Evolutionary conservation across 2,888 invertebrate species (phyloP), one percentile per base, ranked within the genome.

Genomic region (Acrobeloides nanus): DNA sequence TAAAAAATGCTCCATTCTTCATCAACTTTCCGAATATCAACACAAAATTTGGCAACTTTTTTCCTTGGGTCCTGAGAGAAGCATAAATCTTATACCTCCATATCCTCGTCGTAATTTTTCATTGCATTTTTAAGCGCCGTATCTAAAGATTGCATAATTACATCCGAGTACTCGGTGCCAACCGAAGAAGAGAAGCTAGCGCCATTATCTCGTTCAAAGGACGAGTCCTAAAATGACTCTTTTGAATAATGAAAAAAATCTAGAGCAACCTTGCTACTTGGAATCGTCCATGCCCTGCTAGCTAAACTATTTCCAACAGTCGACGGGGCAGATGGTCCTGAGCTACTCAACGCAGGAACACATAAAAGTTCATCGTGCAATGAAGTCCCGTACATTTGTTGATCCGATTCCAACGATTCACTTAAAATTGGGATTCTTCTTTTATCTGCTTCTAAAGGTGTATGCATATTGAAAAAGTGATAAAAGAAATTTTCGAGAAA

Each of bases 321-420:
- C 34, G 38, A 45, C 8, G 35, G 24, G 2, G 20, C 38, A 29
- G 23, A 20, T 8, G 33, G 40, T 10, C 43, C 47, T 10, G 43
- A 24, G 25, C 27, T 42, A 12, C 42, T 23, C 4, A 41, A 34
- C 8, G 56, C 51, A 3, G 55, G 27, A 4, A 46, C 57, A 4
- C 45, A 43, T 17, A 59, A 23, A 5, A 64, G 54, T 31, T 65
- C 65, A 43, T 65, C 65, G 23, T 55, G 64, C 23, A 65, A 59
- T 0, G 65, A 65, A 3, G 53, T 49, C 10, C 51, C 53, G 26
- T 23, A n/a, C 27, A 41, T 8, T 12, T n/a, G n/a, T n/a, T n/a
- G n/a, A n/a, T n/a, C n/a, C n/a, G n/a, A n/a, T n/a, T n/a, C n/a
- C n/a, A n/a, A n/a, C n/a, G n/a, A n/a, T n/a, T n/a, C n/a, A n/a